Evolutionary conservation across 2,797 vertebrate species (phyloP).

Genomic region (Selene dorsalis): DNA sequence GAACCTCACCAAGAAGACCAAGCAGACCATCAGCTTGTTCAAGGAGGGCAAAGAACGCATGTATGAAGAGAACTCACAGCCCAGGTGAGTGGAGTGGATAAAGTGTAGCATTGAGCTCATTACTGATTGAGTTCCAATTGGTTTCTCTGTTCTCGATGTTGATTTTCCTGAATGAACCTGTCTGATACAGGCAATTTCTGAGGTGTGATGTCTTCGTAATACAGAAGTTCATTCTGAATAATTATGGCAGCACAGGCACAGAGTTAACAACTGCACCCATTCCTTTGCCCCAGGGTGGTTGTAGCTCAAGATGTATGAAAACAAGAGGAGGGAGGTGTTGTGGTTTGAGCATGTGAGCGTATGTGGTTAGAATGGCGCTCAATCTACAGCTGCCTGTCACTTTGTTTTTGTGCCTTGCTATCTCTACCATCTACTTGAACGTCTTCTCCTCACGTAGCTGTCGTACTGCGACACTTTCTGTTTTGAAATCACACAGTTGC

Average conservation of each 20-base stretch:
- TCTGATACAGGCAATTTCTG: neutral
- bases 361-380: conserved; percentile 69
- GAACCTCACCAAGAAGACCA: conserved; percentile 98
- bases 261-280: conserved; percentile 35
- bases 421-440: conserved; percentile 56
- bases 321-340: conserved; percentile 60
- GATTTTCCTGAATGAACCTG: conserved; percentile 5
- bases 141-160: neutral
- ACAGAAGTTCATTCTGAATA: conserved; percentile 30
- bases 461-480: conserved; percentile 12
- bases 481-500: neutral
- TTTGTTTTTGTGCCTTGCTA: conserved; percentile 55
- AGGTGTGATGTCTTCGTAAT: conserved; percentile 8
- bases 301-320: conserved; percentile 58
- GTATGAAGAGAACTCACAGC: conserved; percentile 99
- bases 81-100: conserved; percentile 85
- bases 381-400: conserved; percentile 70
- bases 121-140: neutral
- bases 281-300: conserved; percentile 30
- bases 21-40: conserved; percentile 99
- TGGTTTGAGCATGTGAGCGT: conserved; percentile 70
- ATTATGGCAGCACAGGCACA: conserved; percentile 10
- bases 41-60: conserved; percentile 98
- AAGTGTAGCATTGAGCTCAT: neutral
- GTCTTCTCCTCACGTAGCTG: conserved; percentile 36